These are phyloP conservation scores for Harpagoxenus sublaevis DNA, from an alignment of 2,888 invertebrate species.

Conservation along the genomic window DNA sequence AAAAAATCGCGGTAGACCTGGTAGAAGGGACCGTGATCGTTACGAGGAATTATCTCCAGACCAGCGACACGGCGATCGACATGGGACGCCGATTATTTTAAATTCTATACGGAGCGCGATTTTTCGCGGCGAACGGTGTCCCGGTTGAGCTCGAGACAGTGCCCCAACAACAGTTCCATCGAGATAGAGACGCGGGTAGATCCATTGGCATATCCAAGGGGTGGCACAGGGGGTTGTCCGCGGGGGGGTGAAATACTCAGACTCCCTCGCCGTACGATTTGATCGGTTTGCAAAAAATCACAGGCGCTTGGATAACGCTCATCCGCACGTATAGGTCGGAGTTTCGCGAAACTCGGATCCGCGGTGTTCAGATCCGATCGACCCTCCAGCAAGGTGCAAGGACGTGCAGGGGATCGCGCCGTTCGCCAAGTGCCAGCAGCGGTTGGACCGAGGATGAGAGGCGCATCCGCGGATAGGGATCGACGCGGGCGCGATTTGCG, in stretches of 20 bases:
- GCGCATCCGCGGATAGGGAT: neutral
- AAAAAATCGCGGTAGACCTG: neutral
- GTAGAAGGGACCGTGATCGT: neutral
- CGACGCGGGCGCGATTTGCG: neutral
- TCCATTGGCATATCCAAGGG: neutral
- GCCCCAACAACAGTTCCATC: neutral
- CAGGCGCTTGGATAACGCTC: no score
- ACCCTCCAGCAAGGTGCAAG: neutral
- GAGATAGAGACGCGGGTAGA: neutral
- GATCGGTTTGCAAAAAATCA: neutral
- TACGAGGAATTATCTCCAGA: no score
- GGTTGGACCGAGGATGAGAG: neutral
- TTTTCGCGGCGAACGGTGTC: no score
- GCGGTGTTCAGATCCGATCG: no score
- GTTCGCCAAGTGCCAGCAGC: neutral
- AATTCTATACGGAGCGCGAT: neutral
- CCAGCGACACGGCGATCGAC: neutral
- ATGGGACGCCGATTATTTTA: neutral
- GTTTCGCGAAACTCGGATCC: no score
- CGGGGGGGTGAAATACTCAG: neutral
- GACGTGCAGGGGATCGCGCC: neutral
- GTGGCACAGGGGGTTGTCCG: neutral
- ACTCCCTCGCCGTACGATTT: neutral
- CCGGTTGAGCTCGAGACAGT: neutral
- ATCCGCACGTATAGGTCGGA: no score